These are phyloP conservation scores for Stigmatopora nigra DNA, from an alignment of 2,113 vertebrate species.

Conservation along the genomic window DNA sequence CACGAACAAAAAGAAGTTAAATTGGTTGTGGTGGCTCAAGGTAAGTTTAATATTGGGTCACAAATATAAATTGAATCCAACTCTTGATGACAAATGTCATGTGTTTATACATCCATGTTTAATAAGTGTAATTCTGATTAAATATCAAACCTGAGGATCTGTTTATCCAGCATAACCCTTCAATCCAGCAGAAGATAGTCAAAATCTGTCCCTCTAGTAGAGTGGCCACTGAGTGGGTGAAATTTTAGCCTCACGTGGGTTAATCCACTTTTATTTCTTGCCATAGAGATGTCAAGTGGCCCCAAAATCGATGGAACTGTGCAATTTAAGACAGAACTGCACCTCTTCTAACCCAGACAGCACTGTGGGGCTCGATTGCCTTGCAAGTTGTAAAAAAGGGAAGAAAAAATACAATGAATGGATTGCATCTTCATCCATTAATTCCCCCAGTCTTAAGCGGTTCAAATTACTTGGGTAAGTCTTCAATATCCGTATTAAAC, in stretches of 20 bases:
- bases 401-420: not conserved
- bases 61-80: not conserved
- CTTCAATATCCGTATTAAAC: not conserved
- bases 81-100: too few species aligned
- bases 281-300: slow-evolving; percentile 1
- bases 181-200: not conserved
- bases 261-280: not conserved
- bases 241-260: not conserved
- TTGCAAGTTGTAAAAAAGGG: not conserved
- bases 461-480: slow-evolving; percentile 2
- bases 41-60: not conserved
- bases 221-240: not conserved
- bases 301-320: not conserved
- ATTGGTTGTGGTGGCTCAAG: not conserved
- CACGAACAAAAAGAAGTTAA: not conserved
- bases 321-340: not conserved
- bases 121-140: too few species aligned
- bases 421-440: not conserved
- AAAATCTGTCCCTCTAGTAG: not conserved
- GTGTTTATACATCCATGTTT: too few species aligned
- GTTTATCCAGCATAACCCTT: not conserved
- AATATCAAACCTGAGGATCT: not conserved
- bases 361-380: not conserved
- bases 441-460: not conserved
- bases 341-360: not conserved